Conservation (phyloP, 2,888 invertebrate species). For the Ectemnius continuus region DNA sequence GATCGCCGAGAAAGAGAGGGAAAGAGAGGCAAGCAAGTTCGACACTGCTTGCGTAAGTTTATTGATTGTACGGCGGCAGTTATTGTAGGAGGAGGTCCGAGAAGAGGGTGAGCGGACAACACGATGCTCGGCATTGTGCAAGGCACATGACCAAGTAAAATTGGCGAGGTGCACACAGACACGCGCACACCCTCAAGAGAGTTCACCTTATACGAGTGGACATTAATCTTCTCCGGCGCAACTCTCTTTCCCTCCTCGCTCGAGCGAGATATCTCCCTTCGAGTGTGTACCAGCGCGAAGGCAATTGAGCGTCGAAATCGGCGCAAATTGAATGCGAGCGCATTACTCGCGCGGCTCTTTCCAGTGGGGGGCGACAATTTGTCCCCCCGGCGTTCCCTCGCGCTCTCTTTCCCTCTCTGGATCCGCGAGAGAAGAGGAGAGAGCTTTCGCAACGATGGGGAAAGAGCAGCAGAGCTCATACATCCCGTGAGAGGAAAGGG, state of each 20-base stretch:
- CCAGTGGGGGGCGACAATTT: slow-evolving; percentile 44
- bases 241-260: slow-evolving; percentile 5
- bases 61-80: neutral
- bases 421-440: too few species aligned
- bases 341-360: slow-evolving; percentile 49
- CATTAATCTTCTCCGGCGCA: slow-evolving; percentile 43
- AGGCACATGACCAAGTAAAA: slow-evolving; percentile 3
- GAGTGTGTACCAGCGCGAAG: neutral
- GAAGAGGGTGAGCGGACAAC: too few species aligned
- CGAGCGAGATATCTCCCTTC: slow-evolving; percentile 6
- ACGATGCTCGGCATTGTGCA: slow-evolving; percentile 11
- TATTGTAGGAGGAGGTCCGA: neutral
- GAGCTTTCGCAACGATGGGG: too few species aligned
- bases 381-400: slow-evolving; percentile 20
- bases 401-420: too few species aligned
- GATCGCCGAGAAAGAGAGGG: too few species aligned
- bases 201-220: neutral
- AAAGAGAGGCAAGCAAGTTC: too few species aligned
- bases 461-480: too few species aligned
- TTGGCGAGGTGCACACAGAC: neutral
- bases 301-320: slow-evolving; percentile 30
- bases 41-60: neutral
- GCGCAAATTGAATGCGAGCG: slow-evolving; percentile 47
- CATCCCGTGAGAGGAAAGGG: too few species aligned
- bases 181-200: neutral